Evolutionary conservation across 2,797 vertebrate species (phyloP), one percentile per base, ranked within the genome.

Genomic region (Mormyrus hasselquistii): DNA sequence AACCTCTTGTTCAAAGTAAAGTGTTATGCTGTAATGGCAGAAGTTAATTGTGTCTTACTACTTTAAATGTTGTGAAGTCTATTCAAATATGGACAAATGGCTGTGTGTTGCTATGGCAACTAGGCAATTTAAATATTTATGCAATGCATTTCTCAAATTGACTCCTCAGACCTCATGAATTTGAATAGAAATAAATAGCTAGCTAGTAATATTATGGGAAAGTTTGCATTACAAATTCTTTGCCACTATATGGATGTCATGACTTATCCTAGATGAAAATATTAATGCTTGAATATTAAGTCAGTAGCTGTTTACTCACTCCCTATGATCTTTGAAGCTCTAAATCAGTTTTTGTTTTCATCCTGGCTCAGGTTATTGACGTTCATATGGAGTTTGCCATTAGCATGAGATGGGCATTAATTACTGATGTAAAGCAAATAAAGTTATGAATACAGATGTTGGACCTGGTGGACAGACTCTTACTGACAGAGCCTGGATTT

Each of bases 11-110:
- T 82, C 5, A 14, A 86, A 92, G 94, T 94, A 94, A 57, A 59
- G 59, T 90, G 91, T 93, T 93, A 93, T 95, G 94, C 93, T 93
- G 93, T 94, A 82, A 73, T 73, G 92, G 93, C 93, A 92, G 92
- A 85, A 88, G 89, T 90, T 91, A 92, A 44, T 88, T 89, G 93
- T 89, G 53, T 52, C 59, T 49, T 79, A n/a, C 62, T 87, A 89
- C 88, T 92, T 88, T 93, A 73, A 69, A 88, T 88, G 62, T 57
- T 9, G 50, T 25, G 65, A 73, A 50, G 59, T 88, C 49, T 88
- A 73, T 73, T 73, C 29, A 73, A 5, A 38, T 73, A 73, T 14
- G 29, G 65, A 69, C 65, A 69, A 69, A 69, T 69, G 34, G 65
- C 65, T 69, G 10, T 69, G 14, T 69, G 65, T 69, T 69, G 65